Conservation (phyloP, 2,888 invertebrate genomes). For the Osmoderma eremita region DNA sequence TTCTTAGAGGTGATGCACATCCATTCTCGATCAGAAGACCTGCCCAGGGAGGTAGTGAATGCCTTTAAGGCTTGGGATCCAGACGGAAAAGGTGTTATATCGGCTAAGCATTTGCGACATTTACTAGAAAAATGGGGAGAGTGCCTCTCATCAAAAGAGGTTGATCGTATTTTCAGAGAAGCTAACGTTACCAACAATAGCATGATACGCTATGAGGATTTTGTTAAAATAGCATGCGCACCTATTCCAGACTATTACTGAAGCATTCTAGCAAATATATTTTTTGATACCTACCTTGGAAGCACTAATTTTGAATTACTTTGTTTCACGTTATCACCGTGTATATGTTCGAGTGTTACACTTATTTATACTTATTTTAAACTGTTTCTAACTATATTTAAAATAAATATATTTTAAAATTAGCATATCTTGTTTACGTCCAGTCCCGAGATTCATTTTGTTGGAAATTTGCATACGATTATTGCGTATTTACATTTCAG, state of each 20-base stretch:
- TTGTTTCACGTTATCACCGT: neutral
- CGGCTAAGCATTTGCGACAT: conserved; percentile 84
- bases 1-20: conserved; percentile 95
- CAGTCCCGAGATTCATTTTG: neutral
- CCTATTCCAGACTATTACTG: conserved; percentile 93
- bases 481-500: neutral
- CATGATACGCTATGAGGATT: conserved; percentile 88
- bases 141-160: conserved; percentile 77
- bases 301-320: conserved; percentile 17
- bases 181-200: conserved; percentile 86
- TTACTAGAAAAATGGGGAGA: conserved; percentile 94
- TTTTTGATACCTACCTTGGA: conserved; percentile 34
- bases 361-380: conserved; percentile 11
- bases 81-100: conserved; percentile 76
- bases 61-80: conserved; percentile 91
- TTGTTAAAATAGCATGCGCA: conserved; percentile 91
- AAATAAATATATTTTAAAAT: conserved; percentile 9
- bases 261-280: conserved; percentile 45
- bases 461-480: neutral
- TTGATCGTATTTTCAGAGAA: conserved; percentile 91
- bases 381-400: conserved; percentile 17
- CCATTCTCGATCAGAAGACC: conserved; percentile 84
- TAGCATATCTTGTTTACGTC: conserved; percentile 4
- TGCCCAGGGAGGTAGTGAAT: conserved; percentile 85
- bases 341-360: conserved; percentile 1